Evolutionary conservation across 2,797 vertebrate species (phyloP).

Genomic region (Carcharodon carcharias): DNA sequence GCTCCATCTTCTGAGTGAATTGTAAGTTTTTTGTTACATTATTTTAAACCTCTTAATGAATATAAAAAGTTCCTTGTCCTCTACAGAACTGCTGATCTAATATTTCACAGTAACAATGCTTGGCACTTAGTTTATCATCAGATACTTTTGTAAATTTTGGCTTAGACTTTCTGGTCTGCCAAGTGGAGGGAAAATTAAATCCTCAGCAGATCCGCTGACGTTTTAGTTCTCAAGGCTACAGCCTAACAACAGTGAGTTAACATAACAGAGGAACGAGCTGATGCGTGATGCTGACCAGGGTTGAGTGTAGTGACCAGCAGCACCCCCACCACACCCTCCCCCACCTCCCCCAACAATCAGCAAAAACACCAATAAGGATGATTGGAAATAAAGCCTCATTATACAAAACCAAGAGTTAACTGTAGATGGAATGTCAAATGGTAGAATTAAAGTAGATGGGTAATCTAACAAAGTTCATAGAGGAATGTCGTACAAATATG

Average conservation of each 20-base stretch:
- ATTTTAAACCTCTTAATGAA: not conserved
- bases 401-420: not conserved
- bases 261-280: not conserved
- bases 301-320: not conserved
- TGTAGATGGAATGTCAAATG: not conserved
- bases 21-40: not conserved
- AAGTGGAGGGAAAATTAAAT: conserved; percentile 13
- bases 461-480: not conserved
- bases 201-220: not conserved
- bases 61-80: not conserved
- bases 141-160: not conserved
- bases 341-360: not conserved
- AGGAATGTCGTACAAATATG: not conserved
- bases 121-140: not conserved
- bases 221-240: not conserved
- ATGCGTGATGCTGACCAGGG: not conserved
- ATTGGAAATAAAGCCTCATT: not conserved
- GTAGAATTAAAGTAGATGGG: not conserved
- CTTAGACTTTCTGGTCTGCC: not conserved
- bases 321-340: not conserved
- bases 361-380: not conserved
- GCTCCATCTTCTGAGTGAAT: not conserved
- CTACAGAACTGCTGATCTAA: not conserved
- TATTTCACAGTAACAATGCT: not conserved
- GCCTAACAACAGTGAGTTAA: not conserved